These are phyloP conservation scores for Liolophura sinensis DNA, from an alignment of 1,140 invertebrate species.

Conservation along the genomic window DNA sequence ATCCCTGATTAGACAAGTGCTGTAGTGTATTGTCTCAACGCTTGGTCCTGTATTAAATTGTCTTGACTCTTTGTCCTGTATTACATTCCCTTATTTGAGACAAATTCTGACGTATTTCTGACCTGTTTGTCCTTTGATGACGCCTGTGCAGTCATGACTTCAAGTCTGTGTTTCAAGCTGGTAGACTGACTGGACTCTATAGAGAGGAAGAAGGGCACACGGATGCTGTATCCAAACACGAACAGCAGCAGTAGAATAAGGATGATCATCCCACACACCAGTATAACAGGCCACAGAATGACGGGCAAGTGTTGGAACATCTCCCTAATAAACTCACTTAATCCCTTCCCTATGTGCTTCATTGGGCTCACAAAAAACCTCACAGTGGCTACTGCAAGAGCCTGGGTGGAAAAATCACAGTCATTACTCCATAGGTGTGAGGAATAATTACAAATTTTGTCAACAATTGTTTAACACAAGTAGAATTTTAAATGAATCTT, in stretches of 20 bases:
- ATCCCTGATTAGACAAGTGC: no score
- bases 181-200: conserved; percentile 27
- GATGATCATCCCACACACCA: conserved; percentile 22
- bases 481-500: no score
- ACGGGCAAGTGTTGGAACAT: conserved; percentile 38
- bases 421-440: no score
- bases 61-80: no score
- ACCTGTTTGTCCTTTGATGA: no score
- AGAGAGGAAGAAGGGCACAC: conserved; percentile 36
- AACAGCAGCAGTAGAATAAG: conserved; percentile 36
- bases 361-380: conserved; percentile 37
- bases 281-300: conserved; percentile 31
- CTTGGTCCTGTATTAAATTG: no score
- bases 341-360: conserved; percentile 34
- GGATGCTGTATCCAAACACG: conserved; percentile 36
- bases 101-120: no score
- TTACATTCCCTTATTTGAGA: no score
- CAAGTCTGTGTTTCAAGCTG: background rate
- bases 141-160: background rate
- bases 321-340: conserved; percentile 33
- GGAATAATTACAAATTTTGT: no score
- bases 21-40: no score
- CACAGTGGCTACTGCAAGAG: conserved; percentile 37
- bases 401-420: conserved; percentile 31
- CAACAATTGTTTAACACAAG: no score